A percentile compares a stretch with the other conserved stretches of the same genome.
Evolutionary conservation across 2,797 vertebrate genomes (phyloP).

Genomic region (Varecia variegata): DNA sequence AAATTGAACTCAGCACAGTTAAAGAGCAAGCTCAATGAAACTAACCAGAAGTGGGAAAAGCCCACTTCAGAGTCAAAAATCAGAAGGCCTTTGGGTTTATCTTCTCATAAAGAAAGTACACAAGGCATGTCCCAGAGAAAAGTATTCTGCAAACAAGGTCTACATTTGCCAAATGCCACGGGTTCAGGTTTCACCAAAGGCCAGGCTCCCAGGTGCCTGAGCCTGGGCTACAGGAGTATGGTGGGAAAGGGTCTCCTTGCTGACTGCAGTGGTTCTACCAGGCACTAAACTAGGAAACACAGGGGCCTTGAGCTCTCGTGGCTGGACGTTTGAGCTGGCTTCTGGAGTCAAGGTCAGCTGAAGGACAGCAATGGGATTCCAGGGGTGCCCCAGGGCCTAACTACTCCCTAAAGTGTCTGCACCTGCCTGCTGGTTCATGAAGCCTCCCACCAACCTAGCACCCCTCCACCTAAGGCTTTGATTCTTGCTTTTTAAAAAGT

Average conservation of each 20-base stretch:
- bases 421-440: not conserved
- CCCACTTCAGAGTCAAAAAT: not conserved
- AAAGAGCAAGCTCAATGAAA: not conserved
- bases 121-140: fast-evolving
- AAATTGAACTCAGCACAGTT: not conserved
- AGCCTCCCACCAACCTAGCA: not conserved
- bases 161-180: not conserved
- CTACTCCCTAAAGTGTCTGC: not conserved
- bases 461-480: not conserved
- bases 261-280: not conserved
- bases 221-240: not conserved
- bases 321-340: not conserved
- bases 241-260: not conserved
- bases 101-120: not conserved
- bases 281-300: not conserved
- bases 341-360: not conserved
- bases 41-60: not conserved
- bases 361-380: not conserved
- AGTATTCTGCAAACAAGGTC: not conserved
- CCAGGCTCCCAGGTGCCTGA: not conserved
- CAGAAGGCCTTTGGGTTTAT: not conserved
- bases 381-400: not conserved
- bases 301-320: not conserved
- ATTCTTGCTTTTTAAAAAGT: not conserved
- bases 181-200: not conserved